Percentiles rank a stretch among this genome's conserved stretches.
These are phyloP conservation scores for Lanistes nyassanus DNA, from an alignment of 1,140 invertebrate genomes.

Conservation along the genomic window DNA sequence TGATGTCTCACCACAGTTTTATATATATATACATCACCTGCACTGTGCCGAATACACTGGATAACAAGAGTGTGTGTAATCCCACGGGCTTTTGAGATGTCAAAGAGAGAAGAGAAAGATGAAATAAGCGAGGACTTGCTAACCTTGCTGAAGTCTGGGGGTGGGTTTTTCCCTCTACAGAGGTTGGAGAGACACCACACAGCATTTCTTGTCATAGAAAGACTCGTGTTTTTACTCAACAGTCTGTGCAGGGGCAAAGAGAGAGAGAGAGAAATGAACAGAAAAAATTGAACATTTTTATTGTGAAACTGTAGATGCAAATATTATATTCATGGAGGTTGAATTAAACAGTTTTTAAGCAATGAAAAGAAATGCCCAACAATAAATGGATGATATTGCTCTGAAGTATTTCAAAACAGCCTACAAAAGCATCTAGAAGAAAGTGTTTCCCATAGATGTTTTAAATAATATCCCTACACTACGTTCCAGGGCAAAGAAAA, in stretches of 20 bases:
- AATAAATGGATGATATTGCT: too few relatives aligned
- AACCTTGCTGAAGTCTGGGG: constrained; percentile 91
- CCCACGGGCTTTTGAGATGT: neutral
- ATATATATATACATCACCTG: neutral
- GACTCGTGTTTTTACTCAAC: constrained; percentile 80
- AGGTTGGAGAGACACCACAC: constrained; percentile 97
- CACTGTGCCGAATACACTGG: neutral
- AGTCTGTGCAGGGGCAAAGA: constrained; percentile 72
- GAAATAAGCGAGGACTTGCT: constrained; percentile 13
- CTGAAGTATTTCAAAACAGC: too few relatives aligned
- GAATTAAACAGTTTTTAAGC: too few relatives aligned
- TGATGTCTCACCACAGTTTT: too few relatives aligned
- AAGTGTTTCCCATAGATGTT: too few relatives aligned
- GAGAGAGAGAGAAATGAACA: constrained; percentile 12
- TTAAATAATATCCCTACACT: too few relatives aligned
- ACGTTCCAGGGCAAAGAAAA: too few relatives aligned
- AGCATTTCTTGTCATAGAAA: constrained; percentile 96
- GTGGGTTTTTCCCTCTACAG: constrained; percentile 96
- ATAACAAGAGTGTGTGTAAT: neutral
- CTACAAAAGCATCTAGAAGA: too few relatives aligned
- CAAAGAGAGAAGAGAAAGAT: neutral
- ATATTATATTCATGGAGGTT: too few relatives aligned
- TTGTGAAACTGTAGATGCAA: too few relatives aligned
- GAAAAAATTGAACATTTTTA: neutral
- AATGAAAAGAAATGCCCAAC: too few relatives aligned